Percentiles rank a stretch among this genome's conserved stretches.
Evolutionary conservation across 2,113 vertebrate genomes (phyloP).

Genomic region (Bostrychus sinensis): DNA sequence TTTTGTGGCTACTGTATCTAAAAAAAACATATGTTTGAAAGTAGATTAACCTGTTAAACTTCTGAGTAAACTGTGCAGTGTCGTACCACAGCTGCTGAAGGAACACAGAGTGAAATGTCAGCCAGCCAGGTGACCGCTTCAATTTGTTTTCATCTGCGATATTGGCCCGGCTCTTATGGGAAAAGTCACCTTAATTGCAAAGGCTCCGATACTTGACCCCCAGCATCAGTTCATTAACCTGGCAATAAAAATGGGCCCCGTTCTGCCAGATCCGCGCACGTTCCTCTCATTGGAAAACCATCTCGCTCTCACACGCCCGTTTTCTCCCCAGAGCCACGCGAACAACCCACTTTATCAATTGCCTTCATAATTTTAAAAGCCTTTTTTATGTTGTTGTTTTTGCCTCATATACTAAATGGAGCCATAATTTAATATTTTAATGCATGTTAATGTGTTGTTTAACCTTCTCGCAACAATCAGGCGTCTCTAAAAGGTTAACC

Average conservation of each 20-base stretch:
- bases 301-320: constrained; percentile 23
- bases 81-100: constrained; percentile 5
- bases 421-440: constrained; percentile 85
- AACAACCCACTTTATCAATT: constrained; percentile 71
- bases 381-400: constrained; percentile 85
- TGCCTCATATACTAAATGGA: constrained; percentile 83
- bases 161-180: constrained; percentile 44
- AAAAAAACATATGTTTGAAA: no score
- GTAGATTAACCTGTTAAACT: no score
- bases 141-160: constrained; percentile 34
- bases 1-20: no score
- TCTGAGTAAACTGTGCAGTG: no score
- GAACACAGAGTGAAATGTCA: constrained; percentile 20
- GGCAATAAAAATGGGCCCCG: constrained; percentile 53
- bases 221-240: constrained; percentile 71
- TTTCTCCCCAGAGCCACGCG: constrained; percentile 28
- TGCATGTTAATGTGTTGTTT: constrained; percentile 86
- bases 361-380: constrained; percentile 85
- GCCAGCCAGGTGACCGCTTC: constrained; percentile 32
- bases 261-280: constrained; percentile 52
- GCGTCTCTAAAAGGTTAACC: constrained; percentile 88
- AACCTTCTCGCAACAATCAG: constrained; percentile 84
- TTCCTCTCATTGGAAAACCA: constrained; percentile 56
- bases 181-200: constrained; percentile 63
- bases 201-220: constrained; percentile 58